Conservation (phyloP, 2,797 vertebrate species). For the Cyprinella venusta region DNA sequence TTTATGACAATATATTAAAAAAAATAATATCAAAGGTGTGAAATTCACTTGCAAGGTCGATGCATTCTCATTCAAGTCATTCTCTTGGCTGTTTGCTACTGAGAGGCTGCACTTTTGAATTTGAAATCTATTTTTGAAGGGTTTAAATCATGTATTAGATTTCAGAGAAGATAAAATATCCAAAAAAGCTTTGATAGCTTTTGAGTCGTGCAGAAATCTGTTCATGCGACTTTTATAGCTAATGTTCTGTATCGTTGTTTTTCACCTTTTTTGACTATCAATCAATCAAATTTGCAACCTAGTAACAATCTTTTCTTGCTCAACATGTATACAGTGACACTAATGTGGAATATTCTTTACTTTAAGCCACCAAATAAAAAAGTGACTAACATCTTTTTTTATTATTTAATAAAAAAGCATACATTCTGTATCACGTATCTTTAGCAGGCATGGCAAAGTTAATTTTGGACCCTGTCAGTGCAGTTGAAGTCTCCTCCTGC, state of each 20-base stretch:
- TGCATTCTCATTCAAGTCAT: neutral
- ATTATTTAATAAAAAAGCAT: too few species aligned
- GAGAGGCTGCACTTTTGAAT: neutral
- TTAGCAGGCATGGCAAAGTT: neutral
- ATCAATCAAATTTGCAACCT: slow-evolving; percentile 5
- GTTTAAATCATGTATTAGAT: neutral
- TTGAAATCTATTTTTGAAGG: neutral
- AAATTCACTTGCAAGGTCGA: slow-evolving; percentile 1
- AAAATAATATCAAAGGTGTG: neutral
- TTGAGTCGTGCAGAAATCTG: neutral
- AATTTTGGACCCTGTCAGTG: neutral
- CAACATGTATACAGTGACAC: neutral
- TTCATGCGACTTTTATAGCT: neutral
- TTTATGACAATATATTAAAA: slow-evolving; percentile 18
- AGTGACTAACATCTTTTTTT: neutral
- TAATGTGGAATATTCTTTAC: neutral
- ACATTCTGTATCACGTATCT: neutral
- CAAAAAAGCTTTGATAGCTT: neutral
- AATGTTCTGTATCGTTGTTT: neutral
- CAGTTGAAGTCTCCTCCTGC: neutral
- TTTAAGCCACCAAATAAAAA: neutral
- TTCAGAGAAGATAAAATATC: neutral
- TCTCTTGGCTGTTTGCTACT: neutral
- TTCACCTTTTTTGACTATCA: neutral
- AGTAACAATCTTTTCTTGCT: neutral